Evolutionary conservation across 2,888 invertebrate genomes (phyloP), one percentile per base, ranked within the genome.

Genomic region (Temnothorax rugatulus): DNA sequence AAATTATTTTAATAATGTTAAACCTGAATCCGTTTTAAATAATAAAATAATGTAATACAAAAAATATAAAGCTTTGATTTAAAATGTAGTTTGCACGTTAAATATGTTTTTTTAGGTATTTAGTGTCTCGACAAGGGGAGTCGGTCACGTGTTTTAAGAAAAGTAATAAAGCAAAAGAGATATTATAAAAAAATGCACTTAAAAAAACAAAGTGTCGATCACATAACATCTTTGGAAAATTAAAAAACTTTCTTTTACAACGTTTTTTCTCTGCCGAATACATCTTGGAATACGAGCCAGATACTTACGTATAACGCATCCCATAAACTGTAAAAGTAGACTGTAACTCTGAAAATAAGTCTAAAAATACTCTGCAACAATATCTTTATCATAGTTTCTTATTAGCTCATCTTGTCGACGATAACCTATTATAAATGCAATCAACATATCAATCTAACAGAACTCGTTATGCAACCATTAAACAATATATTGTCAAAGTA

Each of bases 151-250:
- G 52, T 64, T 18, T 29, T 21, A 38, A 44, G n/a, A 77, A 68
- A 77, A 68, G 9, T 34, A n/a, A 59, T 73, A 34, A 15, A 52
- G 9, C 11, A 52, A 21, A n/a, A 52, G 4, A 38, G 21, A 52
- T 52, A 8, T n/a, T 13, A 18, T n/a, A 34, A 44, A 38, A 38
- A 38, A 47, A 18, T 9, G 11, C 34, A 54, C 11, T 11, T 21
- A 18, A 59, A 69, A 18, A 69, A 21, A 29, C 1, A 29, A n/a
- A 15, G 3, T 25, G 29, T 15, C 21, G 13, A 77, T 69, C 11
- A 34, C 44, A 47, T 57, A 57, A 18, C 15, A 7, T 57, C 7
- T 71, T 69, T 44, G 13, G 21, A 69, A 77, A 79, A 57, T 79
- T 57, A 47, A 57, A 57, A 77, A 29, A 69, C 34, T 69, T 47